A percentile compares a stretch with the other conserved stretches of the same genome.
phyloP scores from a whole-genome alignment of 1,140 invertebrate genomes.

The Parapsyche elsis region DNA sequence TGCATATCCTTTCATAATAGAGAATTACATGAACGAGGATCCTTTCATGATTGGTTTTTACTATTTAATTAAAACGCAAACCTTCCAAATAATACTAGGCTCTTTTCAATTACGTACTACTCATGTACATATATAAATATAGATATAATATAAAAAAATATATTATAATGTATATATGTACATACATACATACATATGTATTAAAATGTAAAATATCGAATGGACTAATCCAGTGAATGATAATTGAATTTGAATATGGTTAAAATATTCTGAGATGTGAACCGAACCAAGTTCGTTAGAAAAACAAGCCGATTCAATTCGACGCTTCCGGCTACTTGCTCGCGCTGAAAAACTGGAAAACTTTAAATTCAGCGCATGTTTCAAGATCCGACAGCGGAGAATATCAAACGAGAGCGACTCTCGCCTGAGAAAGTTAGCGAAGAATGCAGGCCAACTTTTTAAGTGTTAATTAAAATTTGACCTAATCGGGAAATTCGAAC shows the following conservation, averaged over 20 bases:
- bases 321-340: background rate
- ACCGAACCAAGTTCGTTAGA: background rate
- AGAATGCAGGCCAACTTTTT: background rate
- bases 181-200: background rate
- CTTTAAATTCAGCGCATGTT: constrained; percentile 28
- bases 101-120: too few relatives aligned
- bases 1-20: too few relatives aligned
- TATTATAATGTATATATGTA: background rate
- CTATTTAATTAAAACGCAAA: too few relatives aligned
- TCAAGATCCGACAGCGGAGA: background rate
- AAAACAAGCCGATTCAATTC: constrained; percentile 17
- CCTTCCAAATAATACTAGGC: too few relatives aligned
- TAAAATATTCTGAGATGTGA: too few relatives aligned
- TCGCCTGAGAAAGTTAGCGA: background rate
- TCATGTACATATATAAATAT: background rate
- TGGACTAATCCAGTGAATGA: too few relatives aligned
- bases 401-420: constrained; percentile 14
- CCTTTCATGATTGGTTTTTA: too few relatives aligned
- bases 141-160: background rate
- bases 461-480: constrained; percentile 4
- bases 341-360: background rate
- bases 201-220: too few relatives aligned
- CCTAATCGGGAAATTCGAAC: background rate
- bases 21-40: too few relatives aligned
- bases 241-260: too few relatives aligned